Evolutionary conservation across 2,113 vertebrate species (phyloP), one percentile per base, ranked within the genome.

Genomic region (Cyprinus carpio): DNA sequence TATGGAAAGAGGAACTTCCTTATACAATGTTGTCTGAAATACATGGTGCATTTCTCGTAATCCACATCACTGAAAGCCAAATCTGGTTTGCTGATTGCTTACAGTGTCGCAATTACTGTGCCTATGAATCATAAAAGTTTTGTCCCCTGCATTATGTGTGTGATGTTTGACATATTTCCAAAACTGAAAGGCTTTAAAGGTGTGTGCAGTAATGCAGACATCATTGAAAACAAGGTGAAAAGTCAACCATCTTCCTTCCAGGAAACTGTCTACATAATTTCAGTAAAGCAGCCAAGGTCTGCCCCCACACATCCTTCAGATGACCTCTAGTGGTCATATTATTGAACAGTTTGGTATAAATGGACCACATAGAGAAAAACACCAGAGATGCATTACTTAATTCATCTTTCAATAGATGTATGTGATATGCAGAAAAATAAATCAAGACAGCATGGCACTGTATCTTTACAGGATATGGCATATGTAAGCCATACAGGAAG

Each of bases 241-340:
- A 13, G 51, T 77, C 49, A 81, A 67, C 13, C 27, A 77, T 58
- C 9, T 23, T n/a, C 3, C 43, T 69, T 69, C 43, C 64, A 34
- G 43, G 62, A 81, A 81, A 69, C 62, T 46, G 56, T 79, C 81
- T 60, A 60, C 2, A 71, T 29, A 16, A 62, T 20, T 13, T n/a
- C 18, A 54, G 37, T 40, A 40, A 25, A 81, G 16, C 37, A 87
- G 43, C 43, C 20, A 65, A 13, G 9, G 15, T 65, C 13, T 46
- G 37, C 58, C 18, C 6, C 12, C 6, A 62, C n/a, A 20, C 7
- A 81, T 86, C 43, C n/a, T 78, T 77, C 51, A 40, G 65, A 34
- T 72, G 87, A 60, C 87, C 72, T 72, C 87, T 88, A 64, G 87
- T 84, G 87, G 85, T 25, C 82, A 84, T 16, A 16, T 5, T 43